These are phyloP conservation scores for Alcedo atthis DNA, from an alignment of 2,797 vertebrate genomes.

Conservation along the genomic window DNA sequence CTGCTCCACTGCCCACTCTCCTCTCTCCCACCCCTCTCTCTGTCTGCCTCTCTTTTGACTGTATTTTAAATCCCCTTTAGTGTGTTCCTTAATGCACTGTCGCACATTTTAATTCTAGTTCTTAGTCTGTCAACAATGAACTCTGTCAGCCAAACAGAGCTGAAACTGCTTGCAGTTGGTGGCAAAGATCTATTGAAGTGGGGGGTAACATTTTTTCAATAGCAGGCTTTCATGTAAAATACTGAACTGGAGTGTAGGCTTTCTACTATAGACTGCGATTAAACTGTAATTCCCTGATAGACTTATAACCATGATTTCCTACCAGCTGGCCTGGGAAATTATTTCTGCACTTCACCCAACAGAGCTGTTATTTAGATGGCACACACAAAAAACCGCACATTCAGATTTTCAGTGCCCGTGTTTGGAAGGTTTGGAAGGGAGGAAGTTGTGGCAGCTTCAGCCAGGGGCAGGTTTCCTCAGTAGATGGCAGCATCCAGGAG, in stretches of 20 bases:
- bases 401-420: neutral
- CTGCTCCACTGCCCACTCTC: neutral
- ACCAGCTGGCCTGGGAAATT: slow-evolving; percentile 30
- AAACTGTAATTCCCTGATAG: slow-evolving; percentile 53
- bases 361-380: neutral
- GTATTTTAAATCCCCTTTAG: neutral
- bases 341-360: slow-evolving; percentile 3
- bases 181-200: slow-evolving; percentile 28
- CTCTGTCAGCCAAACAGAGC: slow-evolving; percentile 38
- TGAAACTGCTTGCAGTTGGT: slow-evolving; percentile 11
- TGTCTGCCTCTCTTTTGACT: neutral
- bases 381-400: neutral
- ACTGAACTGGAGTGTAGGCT: slow-evolving; percentile 14
- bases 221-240: slow-evolving; percentile 47
- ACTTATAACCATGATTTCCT: slow-evolving; percentile 38
- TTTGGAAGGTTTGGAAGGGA: neutral
- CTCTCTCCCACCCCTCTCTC: neutral
- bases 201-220: slow-evolving; percentile 25
- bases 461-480: neutral
- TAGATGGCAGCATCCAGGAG: slow-evolving; percentile 59
- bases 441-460: neutral
- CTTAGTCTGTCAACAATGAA: slow-evolving; percentile 21
- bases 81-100: slow-evolving; percentile 8
- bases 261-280: slow-evolving; percentile 7
- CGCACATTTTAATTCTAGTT: slow-evolving; percentile 11